Evolutionary conservation across 2,113 vertebrate species (phyloP), one percentile per base, ranked within the genome.

Genomic region (Odontesthes bonariensis): DNA sequence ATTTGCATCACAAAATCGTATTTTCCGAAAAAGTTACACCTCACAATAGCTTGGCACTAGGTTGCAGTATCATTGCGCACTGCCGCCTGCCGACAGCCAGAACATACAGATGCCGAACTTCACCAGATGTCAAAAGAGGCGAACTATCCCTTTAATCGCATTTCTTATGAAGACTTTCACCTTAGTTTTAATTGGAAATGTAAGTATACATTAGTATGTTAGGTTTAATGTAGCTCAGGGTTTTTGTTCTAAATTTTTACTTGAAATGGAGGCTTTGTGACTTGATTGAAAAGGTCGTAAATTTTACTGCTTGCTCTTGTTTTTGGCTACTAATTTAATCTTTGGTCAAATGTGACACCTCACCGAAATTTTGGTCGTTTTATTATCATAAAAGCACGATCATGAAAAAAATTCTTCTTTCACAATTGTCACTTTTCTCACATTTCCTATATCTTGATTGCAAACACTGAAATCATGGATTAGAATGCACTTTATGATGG

Each of bases 401-500:
- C 0, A 6, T 42, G 1, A 52, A 20, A 49, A 38, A 38, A 22
- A 63, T 51, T 49, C 52, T 44, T 27, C 27, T 27, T 1, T 38
- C 35, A 38, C 10, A 38, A 38, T 38, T 38, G 5, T 7, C 2
- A 38, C 5, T 38, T 38, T 38, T 38, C 13, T 60, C 8, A 63
- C 52, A 31, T 55, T 38, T 23, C 9, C 69, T 19, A 67, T 77
- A 20, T 52, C 57, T 75, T 78, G 13, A 77, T 71, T 46, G 31
- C 3, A 11, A 65, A 59, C 47, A 82, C 22, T 85, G 51, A 71
- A 86, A 35, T 61, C n/a, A 51, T 54, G 12, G 35, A 10, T 66
- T 64, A 33, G 27, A 75, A 81, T 72, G 86, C 86, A 91, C 89
- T 91, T 92, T 92, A 85, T 47, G 67, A 75, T 86, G 83, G 61